Evolutionary conservation across 1,140 invertebrate genomes (phyloP).

Genomic region (Drosophila ironensis): DNA sequence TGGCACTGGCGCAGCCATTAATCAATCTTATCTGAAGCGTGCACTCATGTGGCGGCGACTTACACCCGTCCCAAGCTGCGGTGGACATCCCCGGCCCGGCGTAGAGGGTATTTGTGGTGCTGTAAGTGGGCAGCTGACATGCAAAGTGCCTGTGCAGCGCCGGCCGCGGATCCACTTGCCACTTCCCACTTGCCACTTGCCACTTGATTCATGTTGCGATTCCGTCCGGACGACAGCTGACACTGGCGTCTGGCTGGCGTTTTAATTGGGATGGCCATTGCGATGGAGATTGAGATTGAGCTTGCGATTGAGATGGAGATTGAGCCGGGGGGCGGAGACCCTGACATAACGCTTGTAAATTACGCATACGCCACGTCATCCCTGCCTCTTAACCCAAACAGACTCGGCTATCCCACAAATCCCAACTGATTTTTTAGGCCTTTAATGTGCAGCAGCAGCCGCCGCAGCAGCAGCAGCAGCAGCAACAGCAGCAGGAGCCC

Average conservation of each 20-base stretch:
- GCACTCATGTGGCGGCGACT: no score
- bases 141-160: constrained; percentile 41
- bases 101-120: not conserved
- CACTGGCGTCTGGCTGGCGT: constrained; percentile 30
- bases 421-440: constrained; percentile 71
- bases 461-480: constrained; percentile 27
- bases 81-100: not conserved
- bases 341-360: constrained; percentile 51
- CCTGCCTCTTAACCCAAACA: constrained; percentile 23
- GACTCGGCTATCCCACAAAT: constrained; percentile 6
- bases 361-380: constrained; percentile 53
- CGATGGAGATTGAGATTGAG: constrained; percentile 2
- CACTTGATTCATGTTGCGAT: constrained; percentile 42
- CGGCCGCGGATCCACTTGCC: no score
- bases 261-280: constrained; percentile 31
- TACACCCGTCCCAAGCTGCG: no score
- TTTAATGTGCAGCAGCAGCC: constrained; percentile 58
- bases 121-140: constrained; percentile 21
- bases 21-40: constrained; percentile 24
- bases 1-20: constrained; percentile 12
- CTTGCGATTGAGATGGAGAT: constrained; percentile 7
- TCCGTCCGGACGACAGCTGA: constrained; percentile 21
- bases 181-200: no score
- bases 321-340: constrained; percentile 9
- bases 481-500: constrained; percentile 20